These are phyloP conservation scores for Perithous albicinctus DNA, from an alignment of 2,888 invertebrate genomes.

Conservation along the genomic window DNA sequence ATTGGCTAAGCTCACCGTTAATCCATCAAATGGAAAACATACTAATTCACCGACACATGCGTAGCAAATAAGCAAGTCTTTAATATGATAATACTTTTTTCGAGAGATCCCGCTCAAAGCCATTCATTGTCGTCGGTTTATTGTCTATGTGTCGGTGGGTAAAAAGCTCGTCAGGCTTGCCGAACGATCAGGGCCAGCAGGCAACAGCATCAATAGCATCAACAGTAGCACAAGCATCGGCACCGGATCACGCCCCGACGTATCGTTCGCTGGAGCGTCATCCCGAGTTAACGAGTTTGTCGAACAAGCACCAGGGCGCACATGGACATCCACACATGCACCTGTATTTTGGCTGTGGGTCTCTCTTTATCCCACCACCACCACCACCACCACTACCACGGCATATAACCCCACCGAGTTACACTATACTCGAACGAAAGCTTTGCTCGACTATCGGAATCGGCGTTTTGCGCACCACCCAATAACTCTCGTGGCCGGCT, in stretches of 20 bases:
- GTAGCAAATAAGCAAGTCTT: not conserved
- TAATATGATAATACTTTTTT: not conserved
- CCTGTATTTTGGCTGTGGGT: conserved; percentile 42
- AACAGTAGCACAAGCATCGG: conserved; percentile 15
- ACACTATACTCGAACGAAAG: conserved; percentile 47
- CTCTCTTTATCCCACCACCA: conserved; percentile 10
- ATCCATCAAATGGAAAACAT: not conserved
- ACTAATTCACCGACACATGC: not conserved
- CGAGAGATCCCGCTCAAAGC: not conserved
- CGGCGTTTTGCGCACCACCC: conserved; percentile 46
- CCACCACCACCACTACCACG: no score
- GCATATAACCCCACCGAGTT: conserved; percentile 25
- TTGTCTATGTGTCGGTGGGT: conserved; percentile 1
- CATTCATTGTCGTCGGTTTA: not conserved
- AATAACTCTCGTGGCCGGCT: conserved; percentile 38
- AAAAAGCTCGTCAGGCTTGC: conserved; percentile 35
- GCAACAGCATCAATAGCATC: conserved; percentile 15
- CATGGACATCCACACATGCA: conserved; percentile 10
- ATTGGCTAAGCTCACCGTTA: no score
- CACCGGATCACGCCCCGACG: conserved; percentile 45
- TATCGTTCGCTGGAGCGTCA: conserved; percentile 56
- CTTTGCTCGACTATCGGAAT: conserved; percentile 49
- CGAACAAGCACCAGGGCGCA: conserved; percentile 53
- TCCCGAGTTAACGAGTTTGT: conserved; percentile 68
- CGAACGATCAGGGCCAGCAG: not conserved